These are phyloP conservation scores for Buceros bicornis DNA, from an alignment of 2,797 vertebrate species.

Conservation along the genomic window DNA sequence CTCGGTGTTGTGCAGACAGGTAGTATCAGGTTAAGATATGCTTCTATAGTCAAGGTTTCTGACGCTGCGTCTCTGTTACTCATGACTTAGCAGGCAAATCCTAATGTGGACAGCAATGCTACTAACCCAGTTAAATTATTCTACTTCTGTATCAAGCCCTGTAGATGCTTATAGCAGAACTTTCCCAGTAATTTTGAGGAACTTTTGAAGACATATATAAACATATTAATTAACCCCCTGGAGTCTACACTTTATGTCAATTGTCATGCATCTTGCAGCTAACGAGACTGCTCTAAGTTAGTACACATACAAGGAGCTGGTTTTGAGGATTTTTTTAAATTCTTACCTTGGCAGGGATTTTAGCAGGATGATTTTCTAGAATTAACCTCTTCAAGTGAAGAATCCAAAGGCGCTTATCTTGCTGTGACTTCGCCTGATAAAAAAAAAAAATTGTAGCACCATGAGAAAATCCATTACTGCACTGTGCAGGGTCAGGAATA, in stretches of 20 bases:
- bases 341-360: conserved; percentile 97
- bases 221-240: neutral
- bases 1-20: neutral
- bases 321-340: neutral
- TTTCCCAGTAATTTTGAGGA: neutral
- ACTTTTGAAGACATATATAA: neutral
- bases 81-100: neutral
- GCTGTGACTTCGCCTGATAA: conserved; percentile 92
- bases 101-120: neutral
- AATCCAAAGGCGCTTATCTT: conserved; percentile 98
- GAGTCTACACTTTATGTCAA: neutral
- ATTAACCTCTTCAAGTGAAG: conserved; percentile 97
- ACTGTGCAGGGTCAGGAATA: neutral
- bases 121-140: neutral
- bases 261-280: neutral
- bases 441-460: neutral
- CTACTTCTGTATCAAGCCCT: neutral
- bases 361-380: conserved; percentile 97
- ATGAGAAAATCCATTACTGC: neutral
- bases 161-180: neutral
- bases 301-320: neutral
- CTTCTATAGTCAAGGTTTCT: neutral
- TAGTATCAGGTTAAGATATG: neutral
- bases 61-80: neutral
- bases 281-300: neutral